Percentiles rank a stretch among this genome's conserved stretches.
These are phyloP conservation scores for Xerus rutilus DNA, from an alignment of 2,797 vertebrate genomes.

Conservation along the genomic window DNA sequence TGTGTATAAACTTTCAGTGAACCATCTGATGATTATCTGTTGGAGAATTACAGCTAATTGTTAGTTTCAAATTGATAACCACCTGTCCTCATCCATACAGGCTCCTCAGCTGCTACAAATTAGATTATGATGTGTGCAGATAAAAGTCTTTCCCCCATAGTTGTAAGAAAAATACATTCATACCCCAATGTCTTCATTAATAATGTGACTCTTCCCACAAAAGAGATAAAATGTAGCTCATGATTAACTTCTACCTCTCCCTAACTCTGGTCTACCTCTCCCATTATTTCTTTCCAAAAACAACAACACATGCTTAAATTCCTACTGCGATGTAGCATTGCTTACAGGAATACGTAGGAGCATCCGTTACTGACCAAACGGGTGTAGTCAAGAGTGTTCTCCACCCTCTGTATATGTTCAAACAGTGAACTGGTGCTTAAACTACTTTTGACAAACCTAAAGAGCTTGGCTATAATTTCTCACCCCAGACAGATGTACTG, in stretches of 20 bases:
- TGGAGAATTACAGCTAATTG: slow-evolving; percentile 47
- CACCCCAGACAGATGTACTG: background rate
- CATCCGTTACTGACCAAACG: background rate
- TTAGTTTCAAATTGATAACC: slow-evolving; percentile 31
- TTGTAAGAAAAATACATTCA: slow-evolving; percentile 25
- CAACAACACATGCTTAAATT: background rate
- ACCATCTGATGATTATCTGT: background rate
- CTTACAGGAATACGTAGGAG: background rate
- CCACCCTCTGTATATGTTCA: background rate
- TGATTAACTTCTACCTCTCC: background rate
- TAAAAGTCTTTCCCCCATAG: background rate
- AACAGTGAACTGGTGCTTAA: slow-evolving; percentile 22
- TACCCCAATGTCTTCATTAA: background rate
- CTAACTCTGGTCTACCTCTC: background rate
- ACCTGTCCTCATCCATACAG: background rate
- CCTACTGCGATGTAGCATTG: background rate
- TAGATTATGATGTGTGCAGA: background rate
- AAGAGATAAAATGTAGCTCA: background rate
- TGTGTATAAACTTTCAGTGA: background rate
- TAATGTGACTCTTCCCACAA: background rate
- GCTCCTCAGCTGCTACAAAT: background rate
- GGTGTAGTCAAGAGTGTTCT: background rate
- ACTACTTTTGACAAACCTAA: background rate
- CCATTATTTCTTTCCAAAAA: background rate
- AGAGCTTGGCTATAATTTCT: background rate